phyloP scores from a whole-genome alignment of 2,797 vertebrate genomes.

The Pteronotus mesoamericanus region DNA sequence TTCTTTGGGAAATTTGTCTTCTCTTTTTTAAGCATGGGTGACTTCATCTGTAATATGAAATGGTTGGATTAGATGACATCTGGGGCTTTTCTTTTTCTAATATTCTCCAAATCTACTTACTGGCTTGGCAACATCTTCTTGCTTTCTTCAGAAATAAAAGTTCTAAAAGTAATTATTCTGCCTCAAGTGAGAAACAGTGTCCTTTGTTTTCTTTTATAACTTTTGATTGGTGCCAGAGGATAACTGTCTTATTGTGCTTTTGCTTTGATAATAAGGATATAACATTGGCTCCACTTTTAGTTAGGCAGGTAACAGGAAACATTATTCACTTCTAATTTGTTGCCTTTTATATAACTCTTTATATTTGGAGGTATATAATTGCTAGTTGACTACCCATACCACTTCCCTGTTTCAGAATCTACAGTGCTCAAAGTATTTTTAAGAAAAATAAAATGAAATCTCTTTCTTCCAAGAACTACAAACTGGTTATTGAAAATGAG shows the following conservation, averaged over 20 bases:
- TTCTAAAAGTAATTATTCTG: not conserved
- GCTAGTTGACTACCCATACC: not conserved
- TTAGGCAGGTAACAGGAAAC: conserved; percentile 20
- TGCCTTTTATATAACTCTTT: conserved; percentile 10
- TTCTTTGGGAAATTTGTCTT: not conserved
- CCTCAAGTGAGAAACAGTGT: not conserved
- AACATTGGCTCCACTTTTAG: conserved; percentile 25
- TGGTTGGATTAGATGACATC: not conserved
- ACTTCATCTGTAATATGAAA: not conserved
- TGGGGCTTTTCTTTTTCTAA: not conserved
- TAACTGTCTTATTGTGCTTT: not conserved
- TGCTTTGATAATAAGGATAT: not conserved
- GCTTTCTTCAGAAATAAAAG: conserved; percentile 28
- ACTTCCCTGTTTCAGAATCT: not conserved
- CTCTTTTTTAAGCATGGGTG: not conserved
- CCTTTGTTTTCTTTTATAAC: not conserved
- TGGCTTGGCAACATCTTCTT: not conserved
- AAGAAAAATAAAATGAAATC: not conserved
- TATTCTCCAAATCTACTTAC: not conserved
- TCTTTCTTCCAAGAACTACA: not conserved
- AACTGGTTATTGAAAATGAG: conserved; percentile 27
- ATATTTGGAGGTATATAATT: not conserved
- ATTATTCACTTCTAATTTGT: conserved; percentile 19
- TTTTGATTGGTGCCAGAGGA: not conserved
- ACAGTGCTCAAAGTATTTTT: not conserved